Evolutionary conservation across 2,888 invertebrate species (phyloP).

Genomic region (Dryobota labecula): DNA sequence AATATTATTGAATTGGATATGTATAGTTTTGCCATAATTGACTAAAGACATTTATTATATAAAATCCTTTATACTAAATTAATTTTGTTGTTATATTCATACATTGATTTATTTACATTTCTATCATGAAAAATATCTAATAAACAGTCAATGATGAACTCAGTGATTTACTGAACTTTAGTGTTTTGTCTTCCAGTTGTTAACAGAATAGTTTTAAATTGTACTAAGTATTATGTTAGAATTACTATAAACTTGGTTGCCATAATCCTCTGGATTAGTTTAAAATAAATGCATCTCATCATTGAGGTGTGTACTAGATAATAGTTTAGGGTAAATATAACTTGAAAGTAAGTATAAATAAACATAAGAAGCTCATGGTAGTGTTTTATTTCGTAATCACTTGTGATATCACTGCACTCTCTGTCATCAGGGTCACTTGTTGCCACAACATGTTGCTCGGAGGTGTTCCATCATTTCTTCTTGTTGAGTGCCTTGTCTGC

Average conservation of each 20-base stretch:
- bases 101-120: constrained; percentile 22
- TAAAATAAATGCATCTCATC: constrained; percentile 11
- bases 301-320: constrained; percentile 20
- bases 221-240: constrained; percentile 36
- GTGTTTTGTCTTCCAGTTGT: constrained; percentile 72
- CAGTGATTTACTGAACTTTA: constrained; percentile 49
- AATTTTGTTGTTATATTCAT: constrained; percentile 19
- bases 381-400: constrained; percentile 64
- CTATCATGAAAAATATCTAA: neutral
- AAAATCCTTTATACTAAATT: neutral
- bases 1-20: constrained; percentile 18
- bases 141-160: constrained; percentile 11
- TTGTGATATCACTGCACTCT: constrained; percentile 57
- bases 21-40: constrained; percentile 18
- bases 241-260: constrained; percentile 42
- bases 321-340: constrained; percentile 48
- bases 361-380: constrained; percentile 56
- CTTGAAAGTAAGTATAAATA: constrained; percentile 58
- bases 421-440: constrained; percentile 55
- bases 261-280: constrained; percentile 41
- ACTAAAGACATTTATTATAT: constrained; percentile 15
- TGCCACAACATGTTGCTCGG: constrained; percentile 37
- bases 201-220: constrained; percentile 37
- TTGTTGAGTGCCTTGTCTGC: constrained; percentile 94
- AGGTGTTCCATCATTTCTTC: constrained; percentile 81